Evolutionary conservation across 2,888 invertebrate species (phyloP).

Genomic region (Boloria selene): DNA sequence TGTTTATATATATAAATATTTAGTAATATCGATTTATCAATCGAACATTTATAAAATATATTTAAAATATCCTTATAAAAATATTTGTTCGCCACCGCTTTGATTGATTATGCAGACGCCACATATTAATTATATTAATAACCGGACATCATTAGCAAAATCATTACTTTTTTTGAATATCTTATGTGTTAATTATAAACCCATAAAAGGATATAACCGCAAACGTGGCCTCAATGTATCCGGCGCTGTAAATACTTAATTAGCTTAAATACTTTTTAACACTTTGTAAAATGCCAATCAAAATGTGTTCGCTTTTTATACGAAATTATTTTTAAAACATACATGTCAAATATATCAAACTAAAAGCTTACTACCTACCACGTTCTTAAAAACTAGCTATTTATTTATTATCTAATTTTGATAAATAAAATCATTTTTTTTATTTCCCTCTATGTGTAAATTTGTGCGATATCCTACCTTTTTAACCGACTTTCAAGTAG

Average conservation of each 20-base stretch:
- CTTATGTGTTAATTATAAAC: constrained; percentile 22
- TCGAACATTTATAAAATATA: too few species aligned
- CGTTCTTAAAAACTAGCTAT: too few species aligned
- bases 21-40: too few species aligned
- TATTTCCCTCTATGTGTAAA: too few species aligned
- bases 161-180: neutral
- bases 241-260: constrained; percentile 26
- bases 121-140: neutral
- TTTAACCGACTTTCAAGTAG: too few species aligned
- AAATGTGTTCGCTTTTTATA: constrained; percentile 6
- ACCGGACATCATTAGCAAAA: constrained; percentile 9
- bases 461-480: too few species aligned
- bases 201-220: constrained; percentile 22
- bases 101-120: constrained; percentile 2
- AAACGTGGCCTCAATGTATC: constrained; percentile 22
- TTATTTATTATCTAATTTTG: too few species aligned
- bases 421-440: too few species aligned
- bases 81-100: neutral
- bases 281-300: constrained; percentile 18
- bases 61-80: too few species aligned
- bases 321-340: constrained; percentile 4
- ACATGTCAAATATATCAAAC: neutral
- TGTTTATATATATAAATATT: too few species aligned
- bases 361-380: too few species aligned
- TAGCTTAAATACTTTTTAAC: constrained; percentile 17